Evolutionary conservation across 2,113 vertebrate species (phyloP), one percentile per base, ranked within the genome.

Genomic region (Balaeniceps rex): DNA sequence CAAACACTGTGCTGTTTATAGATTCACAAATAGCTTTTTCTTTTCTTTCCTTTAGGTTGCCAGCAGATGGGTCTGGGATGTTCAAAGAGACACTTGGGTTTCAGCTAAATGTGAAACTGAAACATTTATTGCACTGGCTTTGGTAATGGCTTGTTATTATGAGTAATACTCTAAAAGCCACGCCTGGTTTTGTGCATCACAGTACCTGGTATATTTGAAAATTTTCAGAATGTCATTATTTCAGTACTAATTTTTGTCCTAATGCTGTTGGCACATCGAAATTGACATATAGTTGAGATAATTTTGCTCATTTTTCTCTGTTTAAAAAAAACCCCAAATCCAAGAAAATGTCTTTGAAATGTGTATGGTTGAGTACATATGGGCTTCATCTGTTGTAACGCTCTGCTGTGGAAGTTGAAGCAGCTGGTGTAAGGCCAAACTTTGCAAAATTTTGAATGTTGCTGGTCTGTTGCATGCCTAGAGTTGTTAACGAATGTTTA

Each of bases 51-150:
- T 68, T 47, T 75, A 98, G 98, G 92, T 98, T 78, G 97, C 96
- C 96, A 98, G 98, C 95, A 98, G 98, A 86, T 98, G 98, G 85
- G 92, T 98, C 80, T 98, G 98, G 98, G 98, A 98, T 49, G 85
- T 23, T 49, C 38, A 97, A 0, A 97, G 97, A 96, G 98, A 98
- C 83, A 97, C 72, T 57, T 98, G 98, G 98, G 93, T 97, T 47
- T 94, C 97, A 58, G 98, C 94, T 28, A 80, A 97, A 64, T 97
- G 87, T 29, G 98, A 98, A 88, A 94, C 97, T 3, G 93, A 97
- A 70, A 94, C 97, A 5, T 98, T 97, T 19, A 70, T 98, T 94
- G 97, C 95, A 3, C 18, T 98, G 91, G 97, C 87, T 87, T 92
- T 98, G 90, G 93, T 98, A 19, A 96, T 96, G 85, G 98, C 98